phyloP scores from a whole-genome alignment of 1,140 invertebrate genomes.

The Papilio polytes region DNA sequence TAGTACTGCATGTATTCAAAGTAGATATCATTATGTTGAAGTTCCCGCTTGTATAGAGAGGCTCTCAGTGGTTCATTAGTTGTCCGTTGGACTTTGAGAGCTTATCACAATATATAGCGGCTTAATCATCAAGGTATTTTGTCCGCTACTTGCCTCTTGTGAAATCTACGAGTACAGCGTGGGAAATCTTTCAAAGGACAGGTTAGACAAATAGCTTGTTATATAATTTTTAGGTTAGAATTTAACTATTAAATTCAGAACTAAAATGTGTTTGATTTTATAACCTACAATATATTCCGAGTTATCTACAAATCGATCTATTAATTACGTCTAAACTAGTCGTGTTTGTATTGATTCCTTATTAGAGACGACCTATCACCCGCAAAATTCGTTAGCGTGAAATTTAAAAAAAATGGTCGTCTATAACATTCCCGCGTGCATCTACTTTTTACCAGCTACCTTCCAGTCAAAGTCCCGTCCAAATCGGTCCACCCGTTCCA shows the following conservation, averaged over 20 bases:
- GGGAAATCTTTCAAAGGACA: neutral
- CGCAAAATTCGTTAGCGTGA: too few relatives aligned
- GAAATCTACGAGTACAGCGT: slow-evolving; percentile 9
- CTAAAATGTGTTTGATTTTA: neutral
- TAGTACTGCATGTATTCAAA: neutral
- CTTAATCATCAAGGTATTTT: slow-evolving; percentile 32
- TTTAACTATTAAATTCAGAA: neutral
- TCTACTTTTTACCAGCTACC: too few relatives aligned
- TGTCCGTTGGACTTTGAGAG: neutral
- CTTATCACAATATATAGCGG: slow-evolving; percentile 33
- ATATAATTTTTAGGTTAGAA: neutral
- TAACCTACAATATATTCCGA: neutral
- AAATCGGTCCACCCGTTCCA: too few relatives aligned
- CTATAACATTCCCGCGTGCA: too few relatives aligned
- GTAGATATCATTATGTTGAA: neutral
- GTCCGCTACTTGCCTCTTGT: neutral
- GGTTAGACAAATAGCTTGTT: neutral
- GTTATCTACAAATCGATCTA: neutral
- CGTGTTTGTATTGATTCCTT: neutral
- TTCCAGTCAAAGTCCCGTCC: too few relatives aligned
- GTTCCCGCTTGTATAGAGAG: neutral
- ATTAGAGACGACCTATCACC: too few relatives aligned
- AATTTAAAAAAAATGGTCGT: too few relatives aligned
- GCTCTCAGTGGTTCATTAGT: slow-evolving; percentile 21
- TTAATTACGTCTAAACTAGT: neutral